Conservation (phyloP, 2,888 invertebrate genomes). For the Phragmatobia fuliginosa region DNA sequence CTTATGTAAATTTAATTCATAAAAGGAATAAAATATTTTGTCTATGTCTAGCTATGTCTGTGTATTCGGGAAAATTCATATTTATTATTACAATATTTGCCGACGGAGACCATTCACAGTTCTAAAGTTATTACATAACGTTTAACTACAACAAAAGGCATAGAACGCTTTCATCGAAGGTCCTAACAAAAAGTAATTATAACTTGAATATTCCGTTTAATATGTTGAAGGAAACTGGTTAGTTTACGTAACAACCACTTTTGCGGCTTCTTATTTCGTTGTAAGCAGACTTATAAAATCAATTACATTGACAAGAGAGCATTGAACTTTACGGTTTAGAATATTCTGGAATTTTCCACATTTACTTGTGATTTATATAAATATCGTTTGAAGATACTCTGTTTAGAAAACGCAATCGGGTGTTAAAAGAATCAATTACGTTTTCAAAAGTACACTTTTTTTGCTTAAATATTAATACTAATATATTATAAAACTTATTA, state of each 20-base stretch:
- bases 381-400: background rate
- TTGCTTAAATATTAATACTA: too few relatives aligned
- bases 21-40: background rate
- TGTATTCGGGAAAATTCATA: background rate
- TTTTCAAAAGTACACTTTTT: background rate
- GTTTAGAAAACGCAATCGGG: background rate
- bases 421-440: background rate
- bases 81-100: background rate
- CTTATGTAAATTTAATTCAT: background rate
- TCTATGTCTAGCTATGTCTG: too few relatives aligned
- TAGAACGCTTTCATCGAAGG: background rate
- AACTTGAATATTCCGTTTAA: background rate
- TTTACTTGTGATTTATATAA: background rate
- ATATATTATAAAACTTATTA: background rate
- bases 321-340: slow-evolving; percentile 28
- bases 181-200: background rate
- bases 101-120: background rate
- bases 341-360: slow-evolving; percentile 1
- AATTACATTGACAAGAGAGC: slow-evolving; percentile 40
- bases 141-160: background rate
- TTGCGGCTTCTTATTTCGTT: slow-evolving; percentile 47
- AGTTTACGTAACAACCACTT: slow-evolving; percentile 27
- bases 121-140: background rate
- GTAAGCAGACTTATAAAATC: slow-evolving; percentile 50
- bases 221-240: background rate